Evolutionary conservation across 2,888 invertebrate genomes (phyloP), one percentile per base, ranked within the genome.

Genomic region (Timema cristinae): DNA sequence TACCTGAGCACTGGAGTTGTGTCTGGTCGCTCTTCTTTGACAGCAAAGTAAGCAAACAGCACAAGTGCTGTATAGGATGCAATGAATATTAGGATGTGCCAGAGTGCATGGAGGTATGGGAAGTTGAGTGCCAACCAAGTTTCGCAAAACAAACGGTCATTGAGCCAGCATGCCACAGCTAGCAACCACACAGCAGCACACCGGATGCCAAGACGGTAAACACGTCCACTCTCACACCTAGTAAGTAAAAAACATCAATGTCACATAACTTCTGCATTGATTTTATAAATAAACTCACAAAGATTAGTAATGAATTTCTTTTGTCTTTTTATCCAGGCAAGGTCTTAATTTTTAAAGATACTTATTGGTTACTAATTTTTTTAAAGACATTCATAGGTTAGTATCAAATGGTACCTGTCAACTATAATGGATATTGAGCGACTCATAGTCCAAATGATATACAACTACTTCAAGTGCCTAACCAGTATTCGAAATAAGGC

Each of bases 1-100:
- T 91, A 93, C 77, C 84, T 87, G 32, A 93, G 82, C 71, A 88
- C 83, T 0, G 92, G 90, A 70, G 86, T 86, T 76, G 89, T 87
- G 70, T 91, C 88, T 1, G 92, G 92, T 73, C 86, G 84, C 78
- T 92, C 91, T 68, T 90, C 88, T 70, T 86, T 85, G 0, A 91
- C 92, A 77, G 90, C 89, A 80, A 93, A 91, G 80, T 92, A 94
- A 0, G 93, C 92, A 79, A 90, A 91, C 0, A 93, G 85, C 7
- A 93, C 92, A 16, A 91, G 85, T 13, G 89, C 88, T 7, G 91
- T 90, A 78, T 93, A 93, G 51, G 90, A 88, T 0, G 92, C 89
- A 68, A 93, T 90, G 78, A 91, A 92, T 76, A 92, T 92, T 70
- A 93, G 87, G 13, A 94, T 83, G 80, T 94, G 93, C 93, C 93